Evolutionary conservation across 1,140 invertebrate species (phyloP), one percentile per base, ranked within the genome.

Genomic region (Panagrolaimus sp.): DNA sequence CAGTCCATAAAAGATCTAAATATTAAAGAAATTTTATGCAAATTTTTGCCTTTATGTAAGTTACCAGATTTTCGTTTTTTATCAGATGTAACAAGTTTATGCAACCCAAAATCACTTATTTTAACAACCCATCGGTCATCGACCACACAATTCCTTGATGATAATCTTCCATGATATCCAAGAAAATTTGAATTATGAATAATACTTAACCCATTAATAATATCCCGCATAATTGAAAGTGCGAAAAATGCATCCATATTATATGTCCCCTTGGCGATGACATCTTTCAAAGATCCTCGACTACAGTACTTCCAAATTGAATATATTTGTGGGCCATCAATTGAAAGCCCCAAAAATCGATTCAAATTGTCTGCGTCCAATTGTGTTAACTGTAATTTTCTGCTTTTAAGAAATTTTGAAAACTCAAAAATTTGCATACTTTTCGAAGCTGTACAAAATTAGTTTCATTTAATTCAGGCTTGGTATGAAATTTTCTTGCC

Each of bases 251-350:
- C 28, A 43, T 64, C 63, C 52, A 58, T 58, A 28, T 58, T 58
- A 58, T 58, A 58, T 26, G 52, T 58, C 10, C 52, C 52, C 8
- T 58, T 58, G 0, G 52, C 52, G 0, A 58, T 58, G 17, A 58
- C 52, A 28, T 58, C 52, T 26, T 58, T 58, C 17, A 64, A 21
- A 32, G 17, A 24, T 4, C 63, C 63, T 24, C 63, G 24, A 8
- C 38, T 17, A 43, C 63, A 64, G 63, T 64, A 64, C 17, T 64
- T 64, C 28, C 38, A 64, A 38, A 64, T 43, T n/a, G 63, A 32
- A 12, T 24, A 64, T n/a, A 21, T 21, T 28, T 43, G 17, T 21
- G 28, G 28, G 2, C 28, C 28, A 64, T 64, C 63, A 8, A 64
- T 43, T 8, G 17, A 43, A 4, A 64, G 28, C 10, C 63, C 63